Percentiles rank a stretch among this genome's conserved stretches.
Conservation (phyloP, 2,113 vertebrate species). For the Silurus asotus region DNA sequence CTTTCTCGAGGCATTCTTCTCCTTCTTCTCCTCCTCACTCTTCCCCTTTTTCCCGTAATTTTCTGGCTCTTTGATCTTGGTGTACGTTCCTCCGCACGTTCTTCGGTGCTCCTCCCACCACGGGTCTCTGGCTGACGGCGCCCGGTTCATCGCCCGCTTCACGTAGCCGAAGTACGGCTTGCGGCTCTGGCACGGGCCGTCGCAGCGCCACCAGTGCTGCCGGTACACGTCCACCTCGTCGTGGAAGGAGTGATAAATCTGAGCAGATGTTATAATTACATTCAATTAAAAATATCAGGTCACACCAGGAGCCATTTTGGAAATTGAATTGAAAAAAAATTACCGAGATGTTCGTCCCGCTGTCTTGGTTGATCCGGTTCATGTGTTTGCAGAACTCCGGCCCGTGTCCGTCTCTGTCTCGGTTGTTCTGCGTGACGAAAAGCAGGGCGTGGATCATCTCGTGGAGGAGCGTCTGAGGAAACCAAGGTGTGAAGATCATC, state of each 20-base stretch:
- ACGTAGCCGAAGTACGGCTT: conserved; percentile 87
- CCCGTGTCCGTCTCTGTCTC: conserved; percentile 88
- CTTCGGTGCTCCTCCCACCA: conserved; percentile 91
- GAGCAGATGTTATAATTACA: neutral
- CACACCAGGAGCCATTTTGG: no score
- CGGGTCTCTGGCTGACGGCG: conserved; percentile 83
- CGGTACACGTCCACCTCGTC: conserved; percentile 90
- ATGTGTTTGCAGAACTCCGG: conserved; percentile 97
- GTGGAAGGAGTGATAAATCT: conserved; percentile 89
- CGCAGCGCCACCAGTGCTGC: conserved; percentile 95
- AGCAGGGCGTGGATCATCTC: conserved; percentile 98
- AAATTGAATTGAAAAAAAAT: neutral
- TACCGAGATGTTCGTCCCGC: conserved; percentile 89
- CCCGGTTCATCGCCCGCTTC: conserved; percentile 89
- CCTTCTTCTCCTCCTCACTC: conserved; percentile 52
- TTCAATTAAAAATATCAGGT: no score
- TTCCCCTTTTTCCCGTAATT: conserved; percentile 81
- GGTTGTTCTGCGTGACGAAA: conserved; percentile 92
- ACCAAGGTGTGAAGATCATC: neutral
- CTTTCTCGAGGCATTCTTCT: conserved; percentile 47
- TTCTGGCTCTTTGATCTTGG: conserved; percentile 91
- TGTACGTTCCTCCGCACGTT: conserved; percentile 85
- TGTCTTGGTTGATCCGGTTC: conserved; percentile 86
- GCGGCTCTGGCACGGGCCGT: conserved; percentile 82
- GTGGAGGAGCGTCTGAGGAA: conserved; percentile 87